Conservation (phyloP, 2,888 invertebrate species). For the Pocota personata region DNA sequence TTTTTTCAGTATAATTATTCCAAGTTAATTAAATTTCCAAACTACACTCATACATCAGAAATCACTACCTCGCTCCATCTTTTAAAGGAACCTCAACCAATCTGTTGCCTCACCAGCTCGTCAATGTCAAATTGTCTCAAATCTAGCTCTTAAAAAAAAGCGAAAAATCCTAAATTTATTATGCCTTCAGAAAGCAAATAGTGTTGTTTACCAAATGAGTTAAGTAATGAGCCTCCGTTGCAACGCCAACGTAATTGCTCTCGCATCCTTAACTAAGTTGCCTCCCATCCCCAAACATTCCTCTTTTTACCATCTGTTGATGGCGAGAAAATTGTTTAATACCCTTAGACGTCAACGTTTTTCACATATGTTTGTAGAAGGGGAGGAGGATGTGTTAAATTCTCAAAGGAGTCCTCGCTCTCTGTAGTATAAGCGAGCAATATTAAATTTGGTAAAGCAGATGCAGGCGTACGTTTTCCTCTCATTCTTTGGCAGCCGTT, state of each 20-base stretch:
- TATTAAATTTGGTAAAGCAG: background rate
- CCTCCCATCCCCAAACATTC: background rate
- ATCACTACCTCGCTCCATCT: background rate
- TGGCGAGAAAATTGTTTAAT: constrained; percentile 19
- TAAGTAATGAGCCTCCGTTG: constrained; percentile 16
- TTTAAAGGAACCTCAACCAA: background rate
- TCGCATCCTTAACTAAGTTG: background rate
- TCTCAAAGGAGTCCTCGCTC: background rate
- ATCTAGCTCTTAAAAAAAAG: background rate
- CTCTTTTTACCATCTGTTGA: constrained; percentile 31
- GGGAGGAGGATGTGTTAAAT: background rate
- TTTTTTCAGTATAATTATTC: background rate
- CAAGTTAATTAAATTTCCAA: background rate
- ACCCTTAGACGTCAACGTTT: background rate
- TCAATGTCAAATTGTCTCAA: background rate
- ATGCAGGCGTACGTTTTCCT: background rate
- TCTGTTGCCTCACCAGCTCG: background rate
- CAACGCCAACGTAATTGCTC: constrained; percentile 9
- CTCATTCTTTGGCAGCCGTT: background rate
- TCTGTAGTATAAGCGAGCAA: background rate
- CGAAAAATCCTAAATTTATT: background rate
- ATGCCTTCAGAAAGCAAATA: background rate
- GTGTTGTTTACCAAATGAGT: constrained; percentile 13
- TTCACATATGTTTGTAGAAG: background rate
- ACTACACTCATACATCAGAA: background rate